phyloP scores from a whole-genome alignment of 2,797 vertebrate genomes.

The Chaetophractus vellerosus region DNA sequence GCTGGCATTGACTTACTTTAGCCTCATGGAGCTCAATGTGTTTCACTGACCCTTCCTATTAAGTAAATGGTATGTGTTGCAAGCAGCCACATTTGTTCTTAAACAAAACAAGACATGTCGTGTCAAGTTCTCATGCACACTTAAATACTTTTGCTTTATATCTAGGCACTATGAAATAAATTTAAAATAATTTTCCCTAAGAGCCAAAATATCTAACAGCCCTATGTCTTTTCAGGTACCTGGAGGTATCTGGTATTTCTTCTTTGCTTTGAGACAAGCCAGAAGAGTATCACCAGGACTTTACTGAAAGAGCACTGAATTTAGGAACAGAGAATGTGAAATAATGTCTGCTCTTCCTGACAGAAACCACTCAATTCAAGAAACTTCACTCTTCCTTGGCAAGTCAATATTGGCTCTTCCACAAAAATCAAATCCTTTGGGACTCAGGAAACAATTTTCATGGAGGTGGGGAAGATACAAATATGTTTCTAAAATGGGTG shows the following conservation, averaged over 20 bases:
- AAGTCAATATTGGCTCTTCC: background rate
- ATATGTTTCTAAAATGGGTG: background rate
- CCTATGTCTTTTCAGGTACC: background rate
- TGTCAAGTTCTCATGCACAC: background rate
- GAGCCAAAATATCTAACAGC: background rate
- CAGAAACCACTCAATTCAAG: background rate
- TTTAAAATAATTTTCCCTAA: background rate
- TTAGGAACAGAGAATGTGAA: background rate
- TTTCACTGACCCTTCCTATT: background rate
- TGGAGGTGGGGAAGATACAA: background rate
- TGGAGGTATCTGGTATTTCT: background rate
- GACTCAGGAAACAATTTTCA: slow-evolving; percentile 1
- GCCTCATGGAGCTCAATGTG: background rate
- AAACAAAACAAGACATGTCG: background rate
- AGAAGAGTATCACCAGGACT: background rate
- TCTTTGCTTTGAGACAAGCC: background rate
- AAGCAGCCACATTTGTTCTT: background rate
- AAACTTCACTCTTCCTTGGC: background rate
- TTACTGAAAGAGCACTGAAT: background rate
- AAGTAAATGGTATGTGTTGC: background rate
- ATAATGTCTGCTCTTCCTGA: background rate
- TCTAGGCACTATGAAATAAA: background rate
- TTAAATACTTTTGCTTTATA: slow-evolving; percentile 33
- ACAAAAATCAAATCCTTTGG: background rate
- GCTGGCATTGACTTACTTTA: background rate